Evolutionary conservation across 2,888 invertebrate species (phyloP).

Genomic region (Hirtodrosophila histrioides): DNA sequence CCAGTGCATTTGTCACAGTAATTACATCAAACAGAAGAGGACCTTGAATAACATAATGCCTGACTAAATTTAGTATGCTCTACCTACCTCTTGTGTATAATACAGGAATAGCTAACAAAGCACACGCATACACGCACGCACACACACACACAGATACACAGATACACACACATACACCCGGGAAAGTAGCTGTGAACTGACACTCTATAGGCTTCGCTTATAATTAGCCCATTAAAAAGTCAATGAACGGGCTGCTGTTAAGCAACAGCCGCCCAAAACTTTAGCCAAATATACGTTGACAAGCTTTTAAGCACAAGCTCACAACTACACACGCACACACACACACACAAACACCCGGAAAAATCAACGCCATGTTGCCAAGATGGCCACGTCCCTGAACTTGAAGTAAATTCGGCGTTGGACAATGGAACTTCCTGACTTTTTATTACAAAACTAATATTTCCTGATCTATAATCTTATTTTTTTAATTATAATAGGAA

Average conservation of each 20-base stretch:
- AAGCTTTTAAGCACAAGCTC: conserved; percentile 29
- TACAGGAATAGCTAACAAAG: neutral
- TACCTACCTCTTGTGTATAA: neutral
- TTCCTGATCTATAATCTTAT: no score
- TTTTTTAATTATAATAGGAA: no score
- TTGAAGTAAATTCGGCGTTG: conserved; percentile 23
- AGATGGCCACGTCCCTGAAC: conserved; percentile 28
- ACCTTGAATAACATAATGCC: conserved; percentile 36
- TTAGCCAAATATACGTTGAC: conserved; percentile 14
- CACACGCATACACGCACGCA: neutral
- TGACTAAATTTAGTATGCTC: conserved; percentile 36
- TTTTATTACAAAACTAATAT: no score
- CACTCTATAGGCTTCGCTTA: conserved; percentile 7
- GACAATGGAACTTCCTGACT: no score
- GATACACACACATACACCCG: neutral
- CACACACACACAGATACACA: no score
- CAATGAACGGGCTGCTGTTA: conserved; percentile 42
- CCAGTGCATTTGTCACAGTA: conserved; percentile 13
- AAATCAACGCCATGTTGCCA: conserved; percentile 10
- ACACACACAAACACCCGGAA: neutral
- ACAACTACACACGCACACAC: conserved; percentile 7
- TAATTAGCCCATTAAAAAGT: conserved; percentile 53
- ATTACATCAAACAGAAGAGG: conserved; percentile 7
- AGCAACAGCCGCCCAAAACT: conserved; percentile 8
- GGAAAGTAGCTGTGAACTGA: neutral